Evolutionary conservation across 2,113 vertebrate genomes (phyloP).

Genomic region (Datnioides undecimradiatus): DNA sequence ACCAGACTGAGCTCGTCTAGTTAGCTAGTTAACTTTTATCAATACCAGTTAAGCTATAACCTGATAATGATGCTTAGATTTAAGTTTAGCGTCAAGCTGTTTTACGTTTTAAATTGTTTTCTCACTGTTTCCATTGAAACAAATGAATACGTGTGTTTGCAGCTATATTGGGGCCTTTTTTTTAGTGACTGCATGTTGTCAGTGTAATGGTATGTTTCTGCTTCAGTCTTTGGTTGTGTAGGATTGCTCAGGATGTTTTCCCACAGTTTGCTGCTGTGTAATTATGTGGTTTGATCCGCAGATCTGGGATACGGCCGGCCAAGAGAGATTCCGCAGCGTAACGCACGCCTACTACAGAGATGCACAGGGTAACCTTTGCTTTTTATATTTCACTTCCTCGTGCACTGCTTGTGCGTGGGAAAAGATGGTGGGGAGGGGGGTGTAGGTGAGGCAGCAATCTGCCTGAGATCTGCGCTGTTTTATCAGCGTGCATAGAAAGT

Average conservation of each 20-base stretch:
- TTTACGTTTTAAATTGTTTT: not conserved
- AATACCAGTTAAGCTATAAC: too few species aligned
- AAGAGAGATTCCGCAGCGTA: slow-evolving; percentile 97
- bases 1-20: not conserved
- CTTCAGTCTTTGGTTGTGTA: not conserved
- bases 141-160: too few species aligned
- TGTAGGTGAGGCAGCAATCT: slow-evolving; percentile 21
- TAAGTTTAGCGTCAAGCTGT: not conserved
- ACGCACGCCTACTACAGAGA: slow-evolving; percentile 99
- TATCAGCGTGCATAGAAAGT: slow-evolving; percentile 14
- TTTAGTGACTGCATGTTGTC: not conserved
- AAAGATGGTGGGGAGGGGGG: slow-evolving; percentile 13
- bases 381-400: slow-evolving; percentile 41
- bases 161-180: too few species aligned
- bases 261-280: slow-evolving; percentile 31
- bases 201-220: not conserved
- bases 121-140: not conserved
- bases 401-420: not conserved
- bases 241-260: slow-evolving; percentile 20
- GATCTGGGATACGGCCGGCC: slow-evolving; percentile 99
- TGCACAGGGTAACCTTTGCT: slow-evolving; percentile 90
- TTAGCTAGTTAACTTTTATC: too few species aligned
- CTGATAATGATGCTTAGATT: too few species aligned
- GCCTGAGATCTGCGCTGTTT: slow-evolving; percentile 19
- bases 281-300: slow-evolving; percentile 72